phyloP scores from a whole-genome alignment of 2,113 vertebrate species.

The Grallaria varia region DNA sequence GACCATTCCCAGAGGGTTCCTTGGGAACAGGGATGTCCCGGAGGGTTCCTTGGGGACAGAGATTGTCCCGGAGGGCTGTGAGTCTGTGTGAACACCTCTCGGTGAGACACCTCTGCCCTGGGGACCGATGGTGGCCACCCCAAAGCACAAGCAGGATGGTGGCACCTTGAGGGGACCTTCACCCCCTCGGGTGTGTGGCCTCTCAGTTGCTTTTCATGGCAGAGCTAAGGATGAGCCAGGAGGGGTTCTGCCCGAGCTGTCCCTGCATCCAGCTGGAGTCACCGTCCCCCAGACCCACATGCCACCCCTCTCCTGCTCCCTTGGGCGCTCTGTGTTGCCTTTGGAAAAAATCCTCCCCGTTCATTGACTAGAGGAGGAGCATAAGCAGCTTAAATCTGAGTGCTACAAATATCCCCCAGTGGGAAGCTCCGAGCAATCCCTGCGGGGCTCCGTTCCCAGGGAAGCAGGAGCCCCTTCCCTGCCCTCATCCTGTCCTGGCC shows the following conservation, averaged over 20 bases:
- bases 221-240: not conserved
- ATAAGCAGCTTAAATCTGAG: not conserved
- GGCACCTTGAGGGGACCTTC: not conserved
- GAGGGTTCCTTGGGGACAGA: not conserved
- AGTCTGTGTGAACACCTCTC: not conserved
- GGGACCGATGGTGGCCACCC: not conserved
- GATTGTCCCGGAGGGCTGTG: not conserved
- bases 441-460: accelerated
- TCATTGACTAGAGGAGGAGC: not conserved
- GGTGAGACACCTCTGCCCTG: not conserved
- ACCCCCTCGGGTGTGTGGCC: not conserved
- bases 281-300: accelerated
- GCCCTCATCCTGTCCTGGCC: not conserved
- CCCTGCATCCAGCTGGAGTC: not conserved
- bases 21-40: not conserved
- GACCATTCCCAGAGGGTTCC: not conserved
- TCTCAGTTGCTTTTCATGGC: not conserved
- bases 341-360: not conserved
- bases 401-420: not conserved
- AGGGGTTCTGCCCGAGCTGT: accelerated
- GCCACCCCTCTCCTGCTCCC: not conserved
- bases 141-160: not conserved
- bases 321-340: not conserved
- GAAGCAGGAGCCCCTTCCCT: not conserved
- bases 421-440: not conserved